Conservation (phyloP, 2,888 invertebrate species). For the Acleris sparsana region DNA sequence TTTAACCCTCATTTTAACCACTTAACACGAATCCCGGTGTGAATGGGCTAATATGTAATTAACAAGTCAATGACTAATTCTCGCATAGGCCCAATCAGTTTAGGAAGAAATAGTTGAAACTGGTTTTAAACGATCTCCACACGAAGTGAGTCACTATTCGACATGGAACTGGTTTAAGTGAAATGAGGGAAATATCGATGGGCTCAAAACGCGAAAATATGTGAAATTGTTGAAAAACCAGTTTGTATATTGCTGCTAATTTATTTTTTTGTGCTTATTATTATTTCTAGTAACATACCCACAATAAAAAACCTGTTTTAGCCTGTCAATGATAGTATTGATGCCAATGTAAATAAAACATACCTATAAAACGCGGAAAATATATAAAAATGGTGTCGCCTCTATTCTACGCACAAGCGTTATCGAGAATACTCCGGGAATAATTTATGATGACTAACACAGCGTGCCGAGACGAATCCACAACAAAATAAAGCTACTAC, state of each 20-base stretch:
- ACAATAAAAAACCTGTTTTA: no score
- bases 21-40: conserved; percentile 22
- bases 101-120: conserved; percentile 53
- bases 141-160: conserved; percentile 50
- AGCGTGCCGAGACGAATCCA: conserved; percentile 49
- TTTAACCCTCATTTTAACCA: conserved; percentile 18
- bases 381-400: conserved; percentile 19
- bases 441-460: conserved; percentile 53
- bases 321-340: no score
- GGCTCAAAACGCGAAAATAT: no score
- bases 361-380: background rate
- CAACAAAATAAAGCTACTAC: conserved; percentile 53
- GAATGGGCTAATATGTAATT: conserved; percentile 29
- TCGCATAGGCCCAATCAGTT: conserved; percentile 31
- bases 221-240: background rate
- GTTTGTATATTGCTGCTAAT: no score
- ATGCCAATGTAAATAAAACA: background rate
- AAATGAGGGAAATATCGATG: conserved; percentile 22
- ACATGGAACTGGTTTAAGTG: conserved; percentile 45
- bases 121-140: conserved; percentile 49
- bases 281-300: no score
- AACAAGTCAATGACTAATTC: conserved; percentile 35
- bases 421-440: conserved; percentile 37
- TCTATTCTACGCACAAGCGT: conserved; percentile 6
- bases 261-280: no score